These are phyloP conservation scores for Amaurobius ferox DNA, from an alignment of 2,888 invertebrate genomes.

Conservation along the genomic window DNA sequence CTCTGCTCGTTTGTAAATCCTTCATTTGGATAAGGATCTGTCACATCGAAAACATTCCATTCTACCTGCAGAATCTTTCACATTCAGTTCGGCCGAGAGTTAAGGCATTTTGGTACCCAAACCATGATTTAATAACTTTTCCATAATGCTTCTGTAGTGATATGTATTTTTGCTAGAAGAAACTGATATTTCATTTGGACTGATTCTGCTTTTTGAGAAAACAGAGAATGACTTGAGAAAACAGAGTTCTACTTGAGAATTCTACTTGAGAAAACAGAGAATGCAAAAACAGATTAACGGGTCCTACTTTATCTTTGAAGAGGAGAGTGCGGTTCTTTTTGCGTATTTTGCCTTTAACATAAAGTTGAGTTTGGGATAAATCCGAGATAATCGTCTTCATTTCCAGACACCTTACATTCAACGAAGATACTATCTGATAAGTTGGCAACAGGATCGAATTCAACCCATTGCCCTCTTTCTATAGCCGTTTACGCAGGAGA, in stretches of 20 bases:
- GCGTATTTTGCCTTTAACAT: slow-evolving; percentile 31
- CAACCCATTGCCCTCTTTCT: not conserved
- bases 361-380: slow-evolving; percentile 28
- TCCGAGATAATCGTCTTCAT: slow-evolving; percentile 38
- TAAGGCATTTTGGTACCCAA: slow-evolving; percentile 31
- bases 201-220: too few species aligned
- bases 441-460: slow-evolving; percentile 29
- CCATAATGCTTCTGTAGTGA: slow-evolving; percentile 17
- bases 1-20: slow-evolving; percentile 22
- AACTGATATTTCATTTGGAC: slow-evolving; percentile 40
- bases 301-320: too few species aligned
- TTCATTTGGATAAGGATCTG: not conserved
- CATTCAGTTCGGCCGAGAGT: slow-evolving; percentile 18
- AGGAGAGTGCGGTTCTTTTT: not conserved
- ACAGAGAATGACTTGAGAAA: too few species aligned
- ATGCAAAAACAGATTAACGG: too few species aligned
- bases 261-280: slow-evolving; percentile 6
- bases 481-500: slow-evolving; percentile 35
- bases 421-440: slow-evolving; percentile 1
- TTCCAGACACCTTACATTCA: slow-evolving; percentile 12
- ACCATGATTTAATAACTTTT: too few species aligned
- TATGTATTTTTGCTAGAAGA: slow-evolving; percentile 27
- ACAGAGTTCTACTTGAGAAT: too few species aligned
- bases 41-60: slow-evolving; percentile 13
- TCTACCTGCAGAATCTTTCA: slow-evolving; percentile 26